Conservation (phyloP, 2,113 vertebrate species). For the Gulo gulo region DNA sequence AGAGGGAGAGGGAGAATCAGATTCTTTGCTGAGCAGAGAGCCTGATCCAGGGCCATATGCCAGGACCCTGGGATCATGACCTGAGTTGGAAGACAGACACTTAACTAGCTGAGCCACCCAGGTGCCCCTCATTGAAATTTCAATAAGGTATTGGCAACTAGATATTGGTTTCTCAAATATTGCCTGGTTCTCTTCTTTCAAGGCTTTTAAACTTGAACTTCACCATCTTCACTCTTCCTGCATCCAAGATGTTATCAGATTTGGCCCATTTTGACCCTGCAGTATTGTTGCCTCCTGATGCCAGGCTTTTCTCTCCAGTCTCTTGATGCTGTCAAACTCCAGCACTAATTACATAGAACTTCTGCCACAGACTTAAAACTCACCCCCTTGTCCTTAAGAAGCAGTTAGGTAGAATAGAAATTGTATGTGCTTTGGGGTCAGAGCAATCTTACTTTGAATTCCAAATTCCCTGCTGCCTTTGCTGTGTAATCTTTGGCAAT, state of each 20-base stretch:
- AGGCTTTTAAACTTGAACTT: conserved; percentile 24
- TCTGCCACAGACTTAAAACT: background rate
- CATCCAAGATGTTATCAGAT: background rate
- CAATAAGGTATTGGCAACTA: background rate
- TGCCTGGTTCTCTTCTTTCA: background rate
- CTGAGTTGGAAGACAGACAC: background rate
- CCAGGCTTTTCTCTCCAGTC: background rate
- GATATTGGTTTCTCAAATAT: background rate
- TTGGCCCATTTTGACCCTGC: background rate
- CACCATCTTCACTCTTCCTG: background rate
- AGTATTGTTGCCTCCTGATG: background rate
- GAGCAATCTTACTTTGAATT: conserved; percentile 5
- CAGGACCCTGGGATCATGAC: background rate
- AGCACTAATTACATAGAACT: background rate
- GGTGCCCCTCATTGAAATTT: background rate
- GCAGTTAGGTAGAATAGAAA: background rate
- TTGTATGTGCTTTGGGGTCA: background rate
- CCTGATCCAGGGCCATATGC: background rate
- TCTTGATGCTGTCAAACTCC: background rate
- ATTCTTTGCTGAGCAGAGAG: background rate
- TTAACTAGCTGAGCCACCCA: background rate
- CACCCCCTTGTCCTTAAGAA: background rate
- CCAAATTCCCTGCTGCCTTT: conserved; percentile 3
- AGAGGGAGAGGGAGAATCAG: too few relatives aligned
- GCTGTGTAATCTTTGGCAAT: background rate